These are phyloP conservation scores for Synergus japonicus DNA, from an alignment of 2,888 invertebrate genomes.

Conservation along the genomic window DNA sequence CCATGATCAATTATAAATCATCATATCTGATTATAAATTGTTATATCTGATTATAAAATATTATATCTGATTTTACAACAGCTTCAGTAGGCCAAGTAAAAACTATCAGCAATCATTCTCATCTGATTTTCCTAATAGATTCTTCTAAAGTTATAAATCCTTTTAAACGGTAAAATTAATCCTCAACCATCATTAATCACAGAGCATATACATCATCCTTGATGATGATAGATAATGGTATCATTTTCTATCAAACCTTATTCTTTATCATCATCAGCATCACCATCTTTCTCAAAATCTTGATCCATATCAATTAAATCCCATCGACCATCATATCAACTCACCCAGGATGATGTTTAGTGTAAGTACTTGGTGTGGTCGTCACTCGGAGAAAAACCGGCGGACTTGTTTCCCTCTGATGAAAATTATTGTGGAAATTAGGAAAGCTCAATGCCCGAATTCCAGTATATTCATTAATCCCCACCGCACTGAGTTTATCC, in stretches of 20 bases:
- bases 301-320: neutral
- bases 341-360: conserved; percentile 72
- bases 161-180: neutral
- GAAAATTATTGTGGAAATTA: conserved; percentile 63
- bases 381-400: conserved; percentile 57
- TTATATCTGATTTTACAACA: too few relatives aligned
- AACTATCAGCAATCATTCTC: neutral
- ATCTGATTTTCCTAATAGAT: neutral
- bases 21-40: neutral
- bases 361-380: conserved; percentile 63
- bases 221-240: too few relatives aligned
- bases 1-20: neutral
- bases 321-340: conserved; percentile 43
- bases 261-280: neutral
- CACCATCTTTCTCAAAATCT: neutral
- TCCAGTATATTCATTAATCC: conserved; percentile 61
- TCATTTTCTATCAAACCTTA: neutral
- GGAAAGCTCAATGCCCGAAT: conserved; percentile 65
- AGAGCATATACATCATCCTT: too few relatives aligned
- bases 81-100: neutral
- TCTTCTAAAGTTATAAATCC: neutral
- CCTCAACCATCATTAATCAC: neutral
- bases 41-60: neutral
- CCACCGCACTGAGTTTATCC: conserved; percentile 63
- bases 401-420: conserved; percentile 53